phyloP scores from a whole-genome alignment of 2,797 vertebrate species.

The Anguilla pacifica region DNA sequence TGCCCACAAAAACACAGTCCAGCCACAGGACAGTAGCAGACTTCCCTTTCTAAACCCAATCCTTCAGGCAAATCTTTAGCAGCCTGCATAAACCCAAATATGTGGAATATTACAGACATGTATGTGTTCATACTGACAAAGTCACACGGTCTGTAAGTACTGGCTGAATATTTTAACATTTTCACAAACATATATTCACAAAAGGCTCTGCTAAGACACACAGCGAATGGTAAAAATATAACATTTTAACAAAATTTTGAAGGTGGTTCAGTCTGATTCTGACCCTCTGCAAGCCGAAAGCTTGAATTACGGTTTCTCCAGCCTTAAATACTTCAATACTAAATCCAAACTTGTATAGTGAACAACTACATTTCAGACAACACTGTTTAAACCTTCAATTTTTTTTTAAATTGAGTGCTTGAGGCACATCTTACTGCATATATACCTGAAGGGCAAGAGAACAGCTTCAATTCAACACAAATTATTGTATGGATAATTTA shows the following conservation, averaged over 20 bases:
- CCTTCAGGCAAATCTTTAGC: not conserved
- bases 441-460: not conserved
- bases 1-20: conserved; percentile 67
- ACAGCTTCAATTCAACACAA: not conserved
- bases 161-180: not conserved
- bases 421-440: too few species aligned
- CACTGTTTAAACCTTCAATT: too few species aligned
- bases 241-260: not conserved
- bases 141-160: not conserved
- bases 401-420: not conserved
- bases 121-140: not conserved
- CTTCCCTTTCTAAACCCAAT: not conserved
- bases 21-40: not conserved
- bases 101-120: not conserved
- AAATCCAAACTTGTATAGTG: not conserved
- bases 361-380: not conserved
- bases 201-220: not conserved
- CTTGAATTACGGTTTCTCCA: not conserved
- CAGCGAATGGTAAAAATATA: not conserved
- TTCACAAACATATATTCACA: not conserved
- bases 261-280: not conserved
- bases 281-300: not conserved
- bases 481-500: not conserved
- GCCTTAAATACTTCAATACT: not conserved
- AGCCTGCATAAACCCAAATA: not conserved